These are phyloP conservation scores for Crocodylus rhombifer DNA, from an alignment of 2,797 vertebrate species.

Conservation along the genomic window DNA sequence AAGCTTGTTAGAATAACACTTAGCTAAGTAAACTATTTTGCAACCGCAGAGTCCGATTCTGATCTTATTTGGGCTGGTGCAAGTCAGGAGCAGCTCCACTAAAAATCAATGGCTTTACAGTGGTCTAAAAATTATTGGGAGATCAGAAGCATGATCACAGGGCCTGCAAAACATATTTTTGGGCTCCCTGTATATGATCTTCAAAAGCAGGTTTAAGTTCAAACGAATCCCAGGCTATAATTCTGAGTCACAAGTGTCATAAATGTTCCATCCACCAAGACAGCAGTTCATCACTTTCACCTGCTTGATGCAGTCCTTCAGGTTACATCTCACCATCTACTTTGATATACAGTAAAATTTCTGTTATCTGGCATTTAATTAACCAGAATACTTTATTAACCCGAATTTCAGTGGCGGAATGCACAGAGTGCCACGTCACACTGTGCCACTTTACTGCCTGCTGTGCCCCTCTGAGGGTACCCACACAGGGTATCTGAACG, in stretches of 20 bases:
- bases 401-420: too few species aligned
- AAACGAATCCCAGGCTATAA: background rate
- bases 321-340: background rate
- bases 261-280: background rate
- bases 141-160: background rate
- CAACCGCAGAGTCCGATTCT: background rate
- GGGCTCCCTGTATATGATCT: background rate
- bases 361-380: too few species aligned
- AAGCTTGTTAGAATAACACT: conserved; percentile 16
- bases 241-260: background rate
- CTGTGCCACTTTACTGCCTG: too few species aligned
- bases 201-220: background rate
- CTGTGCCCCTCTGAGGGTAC: too few species aligned
- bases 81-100: conserved; percentile 6
- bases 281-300: conserved; percentile 1
- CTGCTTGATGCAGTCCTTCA: background rate
- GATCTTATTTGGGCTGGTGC: conserved; percentile 24
- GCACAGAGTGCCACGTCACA: too few species aligned
- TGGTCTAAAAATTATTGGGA: background rate
- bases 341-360: too few species aligned
- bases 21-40: conserved; percentile 34
- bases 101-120: conserved; percentile 3
- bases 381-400: too few species aligned
- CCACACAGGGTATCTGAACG: too few species aligned
- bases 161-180: background rate